Evolutionary conservation across 1,140 invertebrate genomes (phyloP), one percentile per base, ranked within the genome.

Genomic region (Mya arenaria): DNA sequence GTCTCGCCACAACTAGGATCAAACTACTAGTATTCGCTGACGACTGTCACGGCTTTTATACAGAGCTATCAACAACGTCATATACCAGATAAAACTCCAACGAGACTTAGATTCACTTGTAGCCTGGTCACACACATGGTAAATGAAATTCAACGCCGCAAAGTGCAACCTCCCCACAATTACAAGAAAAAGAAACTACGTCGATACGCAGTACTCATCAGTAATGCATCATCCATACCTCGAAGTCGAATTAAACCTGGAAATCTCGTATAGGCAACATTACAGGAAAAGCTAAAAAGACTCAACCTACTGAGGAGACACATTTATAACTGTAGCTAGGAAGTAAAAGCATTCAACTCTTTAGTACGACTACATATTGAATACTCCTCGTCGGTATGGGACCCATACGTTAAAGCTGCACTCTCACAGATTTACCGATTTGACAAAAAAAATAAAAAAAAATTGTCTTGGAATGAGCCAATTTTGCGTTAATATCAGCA

Each of bases 371-470:
- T 32, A 34, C 48, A 72, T n/a, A n/a, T n/a, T n/a, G n/a, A n/a
- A n/a, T n/a, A n/a, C n/a, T n/a, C n/a, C n/a, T n/a, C n/a, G n/a
- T 52, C 44, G 4, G 69, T 72, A 1, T 72, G 69, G 48, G 44
- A 72, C 30, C 48, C 44, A 1, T 72, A 30, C 39, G 17, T 15
- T 34, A 72, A 30, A 56, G 17, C 30, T 55, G 52, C n/a, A n/a
- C n/a, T n/a, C n/a, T n/a, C n/a, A n/a, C n/a, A n/a, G n/a, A n/a
- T n/a, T n/a, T n/a, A n/a, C n/a, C n/a, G n/a, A n/a, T n/a, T n/a
- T n/a, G n/a, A n/a, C n/a, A n/a, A n/a, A n/a, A n/a, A n/a, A n/a
- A n/a, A n/a, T n/a, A n/a, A n/a, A n/a, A n/a, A n/a, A n/a, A n/a
- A n/a, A n/a, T n/a, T n/a, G n/a, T n/a, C n/a, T n/a, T n/a, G n/a